These are phyloP conservation scores for Alcis repandata DNA, from an alignment of 2,888 invertebrate species.

Conservation along the genomic window DNA sequence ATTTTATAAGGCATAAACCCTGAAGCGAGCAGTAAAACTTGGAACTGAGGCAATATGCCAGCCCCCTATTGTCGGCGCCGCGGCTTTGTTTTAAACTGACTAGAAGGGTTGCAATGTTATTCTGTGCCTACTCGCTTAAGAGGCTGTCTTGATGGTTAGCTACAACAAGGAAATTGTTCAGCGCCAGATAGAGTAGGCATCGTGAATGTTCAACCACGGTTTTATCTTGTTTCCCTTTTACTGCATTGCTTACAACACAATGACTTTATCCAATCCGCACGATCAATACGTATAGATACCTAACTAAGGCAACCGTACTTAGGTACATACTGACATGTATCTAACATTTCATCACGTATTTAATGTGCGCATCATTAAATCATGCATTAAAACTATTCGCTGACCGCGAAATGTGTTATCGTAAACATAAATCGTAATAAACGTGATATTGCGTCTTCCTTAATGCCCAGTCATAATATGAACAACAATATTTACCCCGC, in stretches of 20 bases:
- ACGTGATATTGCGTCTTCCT: conserved; percentile 38
- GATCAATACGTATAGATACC: neutral
- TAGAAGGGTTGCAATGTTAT: conserved; percentile 67
- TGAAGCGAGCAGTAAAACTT: conserved; percentile 77
- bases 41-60: conserved; percentile 79
- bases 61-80: conserved; percentile 71
- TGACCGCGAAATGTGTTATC: conserved; percentile 33
- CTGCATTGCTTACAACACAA: conserved; percentile 17
- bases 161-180: conserved; percentile 45
- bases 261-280: conserved; percentile 13
- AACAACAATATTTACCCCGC: conserved; percentile 47
- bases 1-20: conserved; percentile 82
- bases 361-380: conserved; percentile 27
- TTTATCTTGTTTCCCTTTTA: conserved; percentile 30
- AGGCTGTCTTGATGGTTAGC: conserved; percentile 43
- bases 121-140: conserved; percentile 45
- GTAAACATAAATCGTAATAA: conserved; percentile 41
- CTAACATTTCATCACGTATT: conserved; percentile 13
- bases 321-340: neutral
- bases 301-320: neutral
- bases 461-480: conserved; percentile 37
- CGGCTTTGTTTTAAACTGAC: conserved; percentile 77
- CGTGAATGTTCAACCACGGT: conserved; percentile 27
- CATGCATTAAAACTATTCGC: conserved; percentile 36
- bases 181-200: conserved; percentile 33